phyloP scores from a whole-genome alignment of 37 sponge, comb jelly and placozoan species.

The Tethya wilhelma region DNA sequence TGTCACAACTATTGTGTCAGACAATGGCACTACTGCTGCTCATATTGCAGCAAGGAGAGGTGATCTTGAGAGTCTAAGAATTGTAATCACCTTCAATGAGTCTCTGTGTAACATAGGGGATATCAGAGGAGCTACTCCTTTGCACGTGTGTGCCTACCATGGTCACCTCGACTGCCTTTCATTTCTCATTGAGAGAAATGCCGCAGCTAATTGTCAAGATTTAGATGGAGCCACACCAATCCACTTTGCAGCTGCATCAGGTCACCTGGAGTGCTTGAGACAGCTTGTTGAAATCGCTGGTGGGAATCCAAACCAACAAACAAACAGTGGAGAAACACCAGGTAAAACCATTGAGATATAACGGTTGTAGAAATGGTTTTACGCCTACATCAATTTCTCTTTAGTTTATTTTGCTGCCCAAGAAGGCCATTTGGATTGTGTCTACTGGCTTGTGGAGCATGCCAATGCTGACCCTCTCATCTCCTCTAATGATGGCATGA shows the following conservation, averaged over 20 bases:
- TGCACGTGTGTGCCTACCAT: conserved; percentile 79
- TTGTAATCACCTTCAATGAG: conserved; percentile 35
- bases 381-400: not conserved
- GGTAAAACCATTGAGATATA: conserved; percentile 38
- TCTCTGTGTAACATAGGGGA: conserved; percentile 45
- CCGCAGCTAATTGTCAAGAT: conserved; percentile 33
- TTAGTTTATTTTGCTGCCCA: conserved; percentile 93
- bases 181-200: conserved; percentile 47
- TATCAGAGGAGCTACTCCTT: conserved; percentile 78
- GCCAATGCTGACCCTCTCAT: conserved; percentile 60
- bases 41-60: conserved; percentile 79
- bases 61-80: conserved; percentile 29
- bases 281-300: conserved; percentile 44
- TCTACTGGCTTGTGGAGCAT: conserved; percentile 72
- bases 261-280: conserved; percentile 69
- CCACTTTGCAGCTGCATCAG: conserved; percentile 80
- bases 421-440: conserved; percentile 86
- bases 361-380: not conserved
- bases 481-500: conserved; percentile 88
- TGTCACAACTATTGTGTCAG: conserved; percentile 14
- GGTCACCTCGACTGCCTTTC: conserved; percentile 68
- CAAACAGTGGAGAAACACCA: conserved; percentile 87
- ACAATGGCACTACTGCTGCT: conserved; percentile 66
- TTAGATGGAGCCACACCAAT: conserved; percentile 85
- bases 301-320: conserved; percentile 66